Conservation (phyloP, 2,888 invertebrate species). For the Ariolimax columbianus region DNA sequence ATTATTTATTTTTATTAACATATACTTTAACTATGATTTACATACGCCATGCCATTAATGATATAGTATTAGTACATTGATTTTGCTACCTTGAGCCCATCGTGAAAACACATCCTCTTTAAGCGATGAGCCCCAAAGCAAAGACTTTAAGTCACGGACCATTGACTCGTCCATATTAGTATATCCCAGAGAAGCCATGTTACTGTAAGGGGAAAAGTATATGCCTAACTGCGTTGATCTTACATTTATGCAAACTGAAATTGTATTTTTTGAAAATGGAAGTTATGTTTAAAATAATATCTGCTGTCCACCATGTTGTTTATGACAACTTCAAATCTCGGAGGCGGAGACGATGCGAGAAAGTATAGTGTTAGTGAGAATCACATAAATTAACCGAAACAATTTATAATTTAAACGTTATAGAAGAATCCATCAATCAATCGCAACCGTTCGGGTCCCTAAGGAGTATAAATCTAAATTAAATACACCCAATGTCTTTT, state of each 20-base stretch:
- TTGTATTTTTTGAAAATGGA: not conserved
- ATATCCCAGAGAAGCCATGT: conserved; percentile 11
- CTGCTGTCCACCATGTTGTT: conserved; percentile 56
- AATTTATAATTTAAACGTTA: not conserved
- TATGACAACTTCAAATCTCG: conserved; percentile 41
- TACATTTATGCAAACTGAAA: not conserved
- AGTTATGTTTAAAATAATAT: not conserved
- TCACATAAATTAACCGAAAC: not conserved
- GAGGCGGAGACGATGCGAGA: not conserved
- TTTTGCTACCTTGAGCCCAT: conserved; percentile 95
- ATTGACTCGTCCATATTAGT: conserved; percentile 51
- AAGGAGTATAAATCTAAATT: too few species aligned
- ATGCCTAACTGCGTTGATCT: not conserved
- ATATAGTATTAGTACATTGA: too few species aligned
- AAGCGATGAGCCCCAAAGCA: conserved; percentile 91
- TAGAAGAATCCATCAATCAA: too few species aligned
- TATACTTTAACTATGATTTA: too few species aligned
- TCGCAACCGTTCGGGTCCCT: too few species aligned
- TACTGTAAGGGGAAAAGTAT: not conserved
- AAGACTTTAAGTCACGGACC: conserved; percentile 83
- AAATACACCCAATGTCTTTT: too few species aligned
- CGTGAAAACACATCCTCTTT: conserved; percentile 92
- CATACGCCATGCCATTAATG: too few species aligned
- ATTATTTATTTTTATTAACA: too few species aligned
- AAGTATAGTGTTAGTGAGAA: not conserved